Base-by-base conservation (phyloP, 2,113 vertebrate genomes). In the Phylloscopus trochilus region DNA sequence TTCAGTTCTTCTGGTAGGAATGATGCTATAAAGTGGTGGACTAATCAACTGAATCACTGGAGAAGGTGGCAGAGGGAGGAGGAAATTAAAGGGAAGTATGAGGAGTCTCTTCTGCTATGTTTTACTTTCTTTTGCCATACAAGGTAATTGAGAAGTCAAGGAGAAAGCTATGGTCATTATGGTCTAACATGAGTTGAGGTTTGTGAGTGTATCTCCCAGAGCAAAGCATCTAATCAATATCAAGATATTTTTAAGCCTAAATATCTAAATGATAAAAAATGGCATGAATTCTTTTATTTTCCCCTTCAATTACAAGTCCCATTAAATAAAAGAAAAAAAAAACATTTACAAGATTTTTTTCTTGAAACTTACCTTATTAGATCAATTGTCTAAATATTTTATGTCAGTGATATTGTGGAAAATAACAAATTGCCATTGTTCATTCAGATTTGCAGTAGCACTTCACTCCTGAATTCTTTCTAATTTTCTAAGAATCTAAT, bases 401-500 rank as follows among this genome's bases (percentile, higher is more conserved):
- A 46, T 75, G 26, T 49, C 19, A 30, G 10, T 55, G 67, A 74
- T 77, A 58, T n/a, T 92, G 19, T 44, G 62, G 47, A 79, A 94
- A 95, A 89, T 94, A 89, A 82, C 22, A 5, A 93, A 87, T 94
- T 95, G 30, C 23, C 53, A 44, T 49, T 94, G 66, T 82, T 95
- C 53, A 78, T 85, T 93, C 88, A 93, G 78, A 94, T n/a, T 87
- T 91, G 52, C 64, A 83, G 31, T 69, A 85, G 24, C 52, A 78
- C 41, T 95, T 94, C 49, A 93, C 27, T 96, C 67, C 49, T 80
- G 72, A 95, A 92, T 95, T 87, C 55, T 70, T 90, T 93, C 49
- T 93, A 90, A 95, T 97, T 97, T 97, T 96, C 79, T 81, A 82
- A 96, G 91, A 97, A 97, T 94, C 72, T 92, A 94, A 97, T 97